Base-by-base conservation (phyloP, 1,140 invertebrate species). In the Trichogramma pretiosum region DNA sequence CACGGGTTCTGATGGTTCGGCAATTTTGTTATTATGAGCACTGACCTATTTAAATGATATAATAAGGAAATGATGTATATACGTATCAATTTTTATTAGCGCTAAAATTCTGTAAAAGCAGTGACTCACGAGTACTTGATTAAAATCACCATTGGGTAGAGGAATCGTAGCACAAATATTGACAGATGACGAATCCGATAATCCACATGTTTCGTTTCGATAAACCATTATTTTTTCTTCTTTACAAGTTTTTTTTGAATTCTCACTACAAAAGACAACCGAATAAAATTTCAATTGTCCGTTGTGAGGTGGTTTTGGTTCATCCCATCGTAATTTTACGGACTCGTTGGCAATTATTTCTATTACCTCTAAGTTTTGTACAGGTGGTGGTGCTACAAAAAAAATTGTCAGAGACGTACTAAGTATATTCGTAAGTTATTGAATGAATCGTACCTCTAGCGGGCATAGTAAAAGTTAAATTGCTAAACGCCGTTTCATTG, bases 161-260 rank as follows among this genome's bases (percentile, higher is more conserved):
- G 41, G 5, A 3, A 59, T 19, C n/a, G 11, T 44, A 13, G 26
- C 38, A 18, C 60, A 63, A 8, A 60, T 11, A 9, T 40, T 56
- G 39, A 49, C 3, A 21, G n/a, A n/a, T n/a, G n/a, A n/a, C n/a
- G n/a, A n/a, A n/a, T 45, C 11, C 54, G 56, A 57, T 2, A 62
- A 28, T 7, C 39, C 11, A 39, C 60, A 64, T n/a, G 4, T n/a
- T n/a, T 53, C 33, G 8, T 47, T 22, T 1, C 46, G 3, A 5
- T n/a, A 16, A 26, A 56, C 33, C n/a, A n/a, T n/a, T n/a, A n/a
- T 23, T 1, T 28, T 34, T 3, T 18, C 30, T 30, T 36, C n/a
- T 14, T 44, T 10, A 10, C 46, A 48, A 11, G 14, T 0, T n/a
- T 13, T 0, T 18, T 13, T 36, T 1, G 4, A 1, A 10, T 34